Evolutionary conservation across 2,888 invertebrate species (phyloP).

Genomic region (Pyrocoelia pectoralis): DNA sequence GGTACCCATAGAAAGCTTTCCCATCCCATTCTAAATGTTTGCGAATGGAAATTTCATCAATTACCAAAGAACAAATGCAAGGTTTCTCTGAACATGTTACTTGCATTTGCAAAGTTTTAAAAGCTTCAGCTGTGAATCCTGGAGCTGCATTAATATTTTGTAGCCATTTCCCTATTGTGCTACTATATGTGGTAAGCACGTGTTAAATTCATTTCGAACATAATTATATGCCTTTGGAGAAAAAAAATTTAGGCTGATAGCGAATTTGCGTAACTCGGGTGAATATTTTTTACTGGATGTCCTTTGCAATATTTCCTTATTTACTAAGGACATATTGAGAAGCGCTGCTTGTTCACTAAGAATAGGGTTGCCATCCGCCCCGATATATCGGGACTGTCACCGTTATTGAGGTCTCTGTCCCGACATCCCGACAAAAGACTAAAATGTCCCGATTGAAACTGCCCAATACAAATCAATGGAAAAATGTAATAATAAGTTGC

Average conservation of each 20-base stretch:
- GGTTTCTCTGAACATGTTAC: slow-evolving; percentile 17
- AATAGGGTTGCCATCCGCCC: no score
- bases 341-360: not conserved
- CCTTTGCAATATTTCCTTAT: not conserved
- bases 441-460: no score
- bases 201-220: not conserved
- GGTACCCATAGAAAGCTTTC: slow-evolving; percentile 38
- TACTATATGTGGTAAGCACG: not conserved
- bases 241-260: not conserved
- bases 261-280: not conserved
- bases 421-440: no score
- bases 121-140: slow-evolving; percentile 38
- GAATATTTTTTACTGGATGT: not conserved
- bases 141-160: slow-evolving; percentile 36
- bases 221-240: not conserved
- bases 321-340: not conserved
- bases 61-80: slow-evolving; percentile 41
- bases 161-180: slow-evolving; percentile 42
- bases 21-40: slow-evolving; percentile 42
- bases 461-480: no score
- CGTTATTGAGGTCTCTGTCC: no score
- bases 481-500: no score
- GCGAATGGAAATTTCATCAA: slow-evolving; percentile 48
- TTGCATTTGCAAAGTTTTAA: slow-evolving; percentile 28
- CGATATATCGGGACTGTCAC: no score